Percentiles rank a stretch among this genome's conserved stretches.
These are phyloP conservation scores for Chloroceryle inda DNA, from an alignment of 2,797 vertebrate genomes.

Conservation along the genomic window DNA sequence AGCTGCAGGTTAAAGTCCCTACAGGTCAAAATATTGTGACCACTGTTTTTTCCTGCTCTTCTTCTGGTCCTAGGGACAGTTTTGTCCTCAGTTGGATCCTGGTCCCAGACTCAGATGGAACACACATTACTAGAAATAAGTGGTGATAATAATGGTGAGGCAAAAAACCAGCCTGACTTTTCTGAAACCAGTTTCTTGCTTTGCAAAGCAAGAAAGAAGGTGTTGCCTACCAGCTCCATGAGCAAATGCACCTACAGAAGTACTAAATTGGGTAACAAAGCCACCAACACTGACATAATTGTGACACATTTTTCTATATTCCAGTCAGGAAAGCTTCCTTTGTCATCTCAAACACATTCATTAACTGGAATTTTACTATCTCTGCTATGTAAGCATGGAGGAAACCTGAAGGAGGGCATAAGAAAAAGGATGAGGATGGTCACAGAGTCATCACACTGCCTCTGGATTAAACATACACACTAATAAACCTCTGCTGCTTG, in stretches of 20 bases:
- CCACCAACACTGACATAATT: neutral
- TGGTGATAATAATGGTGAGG: neutral
- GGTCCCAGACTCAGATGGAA: neutral
- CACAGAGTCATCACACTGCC: neutral
- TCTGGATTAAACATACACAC: neutral
- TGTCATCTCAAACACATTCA: neutral
- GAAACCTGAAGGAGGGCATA: neutral
- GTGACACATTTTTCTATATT: neutral
- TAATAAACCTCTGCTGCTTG: neutral
- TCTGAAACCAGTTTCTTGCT: neutral
- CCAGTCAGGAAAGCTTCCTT: neutral
- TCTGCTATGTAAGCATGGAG: neutral
- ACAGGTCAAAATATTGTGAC: neutral
- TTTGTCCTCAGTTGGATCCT: neutral
- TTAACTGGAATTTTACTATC: neutral
- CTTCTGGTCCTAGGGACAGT: neutral
- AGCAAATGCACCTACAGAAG: neutral
- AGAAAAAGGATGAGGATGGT: neutral
- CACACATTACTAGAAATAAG: neutral
- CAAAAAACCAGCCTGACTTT: neutral
- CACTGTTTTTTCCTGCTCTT: neutral
- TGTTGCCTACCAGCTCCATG: neutral
- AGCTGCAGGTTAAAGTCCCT: neutral
- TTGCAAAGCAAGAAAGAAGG: neutral
- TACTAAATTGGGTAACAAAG: neutral